Conservation (phyloP, 2,113 vertebrate species). For the Octodon degus region DNA sequence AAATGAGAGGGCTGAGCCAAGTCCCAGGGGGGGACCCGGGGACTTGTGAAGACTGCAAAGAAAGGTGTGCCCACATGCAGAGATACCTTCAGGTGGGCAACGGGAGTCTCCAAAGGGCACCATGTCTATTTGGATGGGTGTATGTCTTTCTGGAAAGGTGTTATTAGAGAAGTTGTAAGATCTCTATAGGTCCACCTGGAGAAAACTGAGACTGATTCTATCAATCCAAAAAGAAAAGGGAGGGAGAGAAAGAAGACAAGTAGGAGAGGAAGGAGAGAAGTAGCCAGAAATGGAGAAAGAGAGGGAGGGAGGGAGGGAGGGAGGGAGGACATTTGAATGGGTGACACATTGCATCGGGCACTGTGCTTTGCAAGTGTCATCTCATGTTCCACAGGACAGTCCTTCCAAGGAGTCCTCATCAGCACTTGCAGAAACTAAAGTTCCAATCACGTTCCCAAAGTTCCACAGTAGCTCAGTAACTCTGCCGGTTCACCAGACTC, state of each 20-base stretch:
- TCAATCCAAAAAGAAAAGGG: not conserved
- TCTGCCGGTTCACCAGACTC: not conserved
- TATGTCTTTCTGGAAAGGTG: not conserved
- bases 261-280: not conserved
- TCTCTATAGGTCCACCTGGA: not conserved
- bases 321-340: not conserved
- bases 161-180: not conserved
- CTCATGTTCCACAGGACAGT: not conserved
- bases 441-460: not conserved
- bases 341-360: not conserved
- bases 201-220: not conserved
- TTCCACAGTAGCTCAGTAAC: not conserved
- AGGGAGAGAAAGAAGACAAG: too few species aligned
- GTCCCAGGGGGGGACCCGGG: not conserved
- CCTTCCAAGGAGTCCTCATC: not conserved
- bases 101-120: not conserved
- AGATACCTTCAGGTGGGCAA: not conserved
- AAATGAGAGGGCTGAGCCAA: not conserved
- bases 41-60: not conserved
- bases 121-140: not conserved
- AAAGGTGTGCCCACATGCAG: not conserved
- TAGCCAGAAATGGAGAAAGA: not conserved
- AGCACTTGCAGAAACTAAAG: not conserved
- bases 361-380: not conserved
- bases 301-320: not conserved